Evolutionary conservation across 2,797 vertebrate genomes (phyloP).

Genomic region (Chelonia mydas): DNA sequence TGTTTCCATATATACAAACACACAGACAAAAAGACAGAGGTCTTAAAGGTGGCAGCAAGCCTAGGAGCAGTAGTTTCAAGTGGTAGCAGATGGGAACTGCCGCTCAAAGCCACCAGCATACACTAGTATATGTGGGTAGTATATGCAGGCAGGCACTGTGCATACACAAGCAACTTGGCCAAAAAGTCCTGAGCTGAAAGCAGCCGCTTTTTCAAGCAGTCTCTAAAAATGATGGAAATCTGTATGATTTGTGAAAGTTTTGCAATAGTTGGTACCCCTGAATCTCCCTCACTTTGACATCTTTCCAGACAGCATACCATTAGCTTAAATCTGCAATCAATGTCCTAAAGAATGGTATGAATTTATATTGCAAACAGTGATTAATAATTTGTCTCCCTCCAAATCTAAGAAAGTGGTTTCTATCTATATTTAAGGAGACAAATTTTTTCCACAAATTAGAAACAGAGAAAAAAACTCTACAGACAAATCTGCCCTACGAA

Average conservation of each 20-base stretch:
- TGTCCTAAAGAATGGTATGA: neutral
- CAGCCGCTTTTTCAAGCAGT: neutral
- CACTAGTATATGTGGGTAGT: neutral
- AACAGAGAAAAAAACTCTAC: neutral
- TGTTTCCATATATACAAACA: neutral
- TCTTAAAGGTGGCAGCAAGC: fast-evolving
- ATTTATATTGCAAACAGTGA: neutral
- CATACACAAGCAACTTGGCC: neutral
- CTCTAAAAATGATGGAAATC: neutral
- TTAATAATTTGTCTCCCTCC: neutral
- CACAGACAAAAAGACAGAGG: neutral
- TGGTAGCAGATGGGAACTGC: too few species aligned
- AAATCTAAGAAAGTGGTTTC: neutral
- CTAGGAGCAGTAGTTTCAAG: neutral
- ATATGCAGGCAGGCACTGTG: fast-evolving
- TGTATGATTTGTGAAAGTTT: neutral
- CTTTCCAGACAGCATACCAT: neutral
- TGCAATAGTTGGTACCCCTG: fast-evolving
- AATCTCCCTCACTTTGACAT: neutral
- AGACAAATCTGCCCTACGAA: neutral
- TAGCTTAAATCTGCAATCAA: neutral
- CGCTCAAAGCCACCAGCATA: too few species aligned
- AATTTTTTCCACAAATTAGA: fast-evolving
- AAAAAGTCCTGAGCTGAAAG: neutral
- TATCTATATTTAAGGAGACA: neutral